Evolutionary conservation across 2,113 vertebrate species (phyloP), one percentile per base, ranked within the genome.

Genomic region (Sclerurus mexicanus): DNA sequence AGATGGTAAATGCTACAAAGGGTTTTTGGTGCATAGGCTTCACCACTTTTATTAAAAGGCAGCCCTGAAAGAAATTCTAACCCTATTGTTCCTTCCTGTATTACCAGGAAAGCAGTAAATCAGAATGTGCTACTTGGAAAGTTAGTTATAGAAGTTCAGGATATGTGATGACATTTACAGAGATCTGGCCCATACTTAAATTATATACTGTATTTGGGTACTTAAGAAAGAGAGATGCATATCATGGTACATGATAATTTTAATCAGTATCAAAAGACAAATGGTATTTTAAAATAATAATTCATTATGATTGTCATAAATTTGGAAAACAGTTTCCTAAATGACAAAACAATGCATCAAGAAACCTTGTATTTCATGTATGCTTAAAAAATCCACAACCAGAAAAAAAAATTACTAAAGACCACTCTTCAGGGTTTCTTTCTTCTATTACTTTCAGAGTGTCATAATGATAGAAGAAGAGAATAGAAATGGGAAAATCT

Each of bases 81-180:
- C 35, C 17, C 10, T 52, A n/a, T 52, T 75, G 80, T 44, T 94
- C 58, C 35, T 82, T 73, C 49, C 40, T 44, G 8, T 39, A 4
- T 66, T 95, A 85, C 53, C 40, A 94, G 42, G 14, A 93, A 92
- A 75, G 84, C 31, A 73, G 66, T 94, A 95, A 95, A 95, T 94
- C 69, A 87, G 82, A 85, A 90, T 13, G 17, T 27, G 66, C 14
- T 79, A 60, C 44, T 87, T 69, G 84, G 88, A 96, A 93, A 93
- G 44, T 60, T 73, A 79, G 64, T 68, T 81, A 68, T 12, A 86
- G 7, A 81, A 78, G 37, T 49, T 46, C 47, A 82, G 68, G 17
- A 42, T 50, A 82, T 85, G 73, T 96, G 53, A 95, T 91, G 72
- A 50, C 46, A 89, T 87, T 96, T 91, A 44, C 89, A 97, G 95